Base-by-base conservation (phyloP, 2,113 vertebrate species). In the Zapornia atra region DNA sequence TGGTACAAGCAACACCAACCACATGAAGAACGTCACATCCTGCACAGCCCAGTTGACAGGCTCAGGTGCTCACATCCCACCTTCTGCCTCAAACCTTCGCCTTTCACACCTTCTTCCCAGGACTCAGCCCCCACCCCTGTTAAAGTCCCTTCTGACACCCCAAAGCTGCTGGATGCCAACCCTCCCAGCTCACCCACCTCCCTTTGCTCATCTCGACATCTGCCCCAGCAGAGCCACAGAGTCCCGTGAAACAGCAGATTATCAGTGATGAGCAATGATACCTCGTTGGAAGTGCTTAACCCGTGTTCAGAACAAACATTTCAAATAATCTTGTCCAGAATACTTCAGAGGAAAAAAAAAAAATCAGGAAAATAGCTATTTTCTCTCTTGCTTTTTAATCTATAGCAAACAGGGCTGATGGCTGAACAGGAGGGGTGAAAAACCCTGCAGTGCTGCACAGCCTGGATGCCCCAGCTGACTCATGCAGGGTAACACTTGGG, bases 1-100 rank as follows among this genome's bases (percentile, higher is more conserved):
- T 9, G 2, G 0, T 24, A 26, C 0, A 7, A 48, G 31, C 19
- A n/a, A 63, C 38, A n/a, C 61, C 65, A 63, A 25, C 15, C 15
- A 5, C 0, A 2, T 4, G 31, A 85, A 54, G 46, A 29, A 66
- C 28, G 29, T 6, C 81, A 31, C 26, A 17, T 3, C 44, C 56
- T 20, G 36, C 70, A n/a, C 63, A 54, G 25, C 42, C n/a, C 28
- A 14, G 3, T 21, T 82, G 70, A 42, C 25, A 7, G 54, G 15
- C 40, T 54, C 53, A 15, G 18, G 11, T 31, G 11, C 54, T 33
- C 31, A 26, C 9, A 8, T 4, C n/a, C 24, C 40, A 48, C 22
- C 31, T 12, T 31, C 44, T 80, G 64, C 31, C 53, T 46, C 60
- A n/a, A 54, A 83, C 28, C 28, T 31, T 48, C 33, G 12, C 25